Evolutionary conservation across 2,797 vertebrate genomes (phyloP).

Genomic region (Gymnoscopelus microlampas): DNA sequence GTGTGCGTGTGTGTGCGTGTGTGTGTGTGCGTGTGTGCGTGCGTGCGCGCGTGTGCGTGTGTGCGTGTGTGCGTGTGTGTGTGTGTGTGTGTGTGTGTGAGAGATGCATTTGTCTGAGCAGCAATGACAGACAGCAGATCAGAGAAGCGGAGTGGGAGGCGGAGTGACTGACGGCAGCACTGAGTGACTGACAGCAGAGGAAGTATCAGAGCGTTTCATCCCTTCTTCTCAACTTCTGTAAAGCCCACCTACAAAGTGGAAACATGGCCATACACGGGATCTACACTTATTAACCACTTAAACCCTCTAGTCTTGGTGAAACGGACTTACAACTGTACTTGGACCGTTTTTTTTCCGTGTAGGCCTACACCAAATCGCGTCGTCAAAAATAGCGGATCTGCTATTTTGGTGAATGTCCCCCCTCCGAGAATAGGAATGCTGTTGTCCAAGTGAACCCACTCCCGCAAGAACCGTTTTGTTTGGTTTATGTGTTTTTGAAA

Average conservation of each 20-base stretch:
- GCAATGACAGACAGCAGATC: slow-evolving; percentile 74
- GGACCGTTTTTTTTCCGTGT: too few species aligned
- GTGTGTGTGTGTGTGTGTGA: slow-evolving; percentile 16
- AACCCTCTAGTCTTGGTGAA: too few species aligned
- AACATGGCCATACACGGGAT: slow-evolving; percentile 49
- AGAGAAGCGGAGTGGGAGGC: slow-evolving; percentile 49
- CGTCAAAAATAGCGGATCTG: too few species aligned
- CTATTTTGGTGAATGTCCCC: too few species aligned
- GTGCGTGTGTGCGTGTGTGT: slow-evolving; percentile 6
- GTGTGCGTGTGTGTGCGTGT: slow-evolving; percentile 1
- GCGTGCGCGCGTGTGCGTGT: slow-evolving; percentile 14
- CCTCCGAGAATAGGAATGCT: too few species aligned
- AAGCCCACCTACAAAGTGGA: slow-evolving; percentile 66
- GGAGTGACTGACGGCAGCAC: slow-evolving; percentile 65
- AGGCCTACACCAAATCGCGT: too few species aligned
- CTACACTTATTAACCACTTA: slow-evolving; percentile 26
- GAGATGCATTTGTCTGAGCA: slow-evolving; percentile 60
- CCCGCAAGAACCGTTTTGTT: too few species aligned
- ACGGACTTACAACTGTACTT: too few species aligned
- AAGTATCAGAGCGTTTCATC: slow-evolving; percentile 41
- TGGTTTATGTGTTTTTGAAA: too few species aligned
- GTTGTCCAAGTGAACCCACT: too few species aligned
- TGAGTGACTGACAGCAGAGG: slow-evolving; percentile 73
- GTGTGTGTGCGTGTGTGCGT: slow-evolving; percentile 6
- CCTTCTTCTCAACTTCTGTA: slow-evolving; percentile 68